A percentile compares a stretch with the other conserved stretches of the same genome.
Conservation (phyloP, 2,113 vertebrate genomes). For the Pterocles gutturalis region DNA sequence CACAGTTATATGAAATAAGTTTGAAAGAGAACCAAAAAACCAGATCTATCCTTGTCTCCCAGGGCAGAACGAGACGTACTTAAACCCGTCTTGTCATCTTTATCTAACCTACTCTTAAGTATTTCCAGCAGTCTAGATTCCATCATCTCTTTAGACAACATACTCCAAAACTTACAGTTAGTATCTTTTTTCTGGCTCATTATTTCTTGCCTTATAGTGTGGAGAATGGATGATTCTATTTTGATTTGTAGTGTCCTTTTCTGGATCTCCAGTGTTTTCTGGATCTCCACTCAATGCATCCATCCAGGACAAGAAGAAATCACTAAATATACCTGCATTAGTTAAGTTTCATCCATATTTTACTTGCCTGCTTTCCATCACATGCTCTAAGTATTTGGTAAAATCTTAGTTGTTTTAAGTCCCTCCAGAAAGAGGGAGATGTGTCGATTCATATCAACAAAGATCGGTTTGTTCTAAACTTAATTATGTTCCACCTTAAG, state of each 20-base stretch:
- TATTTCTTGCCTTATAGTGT: neutral
- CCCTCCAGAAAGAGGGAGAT: neutral
- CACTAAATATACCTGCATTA: neutral
- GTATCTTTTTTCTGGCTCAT: neutral
- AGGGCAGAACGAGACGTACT: neutral
- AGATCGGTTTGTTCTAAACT: neutral
- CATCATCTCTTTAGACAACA: neutral
- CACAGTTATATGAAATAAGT: neutral
- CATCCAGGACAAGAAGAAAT: neutral
- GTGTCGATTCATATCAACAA: neutral
- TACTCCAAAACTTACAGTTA: neutral
- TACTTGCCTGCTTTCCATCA: neutral
- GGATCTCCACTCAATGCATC: neutral
- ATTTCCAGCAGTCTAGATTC: neutral
- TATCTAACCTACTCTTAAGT: neutral
- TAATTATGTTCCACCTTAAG: neutral
- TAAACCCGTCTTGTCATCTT: neutral
- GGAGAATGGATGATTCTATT: neutral
- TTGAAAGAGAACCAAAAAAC: neutral
- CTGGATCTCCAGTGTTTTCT: neutral
- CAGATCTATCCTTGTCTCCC: neutral
- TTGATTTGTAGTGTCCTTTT: neutral
- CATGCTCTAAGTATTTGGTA: neutral
- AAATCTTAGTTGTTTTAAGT: neutral
- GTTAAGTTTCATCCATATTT: neutral